Evolutionary conservation across 2,797 vertebrate genomes (phyloP).

Genomic region (Glossophaga mutica): DNA sequence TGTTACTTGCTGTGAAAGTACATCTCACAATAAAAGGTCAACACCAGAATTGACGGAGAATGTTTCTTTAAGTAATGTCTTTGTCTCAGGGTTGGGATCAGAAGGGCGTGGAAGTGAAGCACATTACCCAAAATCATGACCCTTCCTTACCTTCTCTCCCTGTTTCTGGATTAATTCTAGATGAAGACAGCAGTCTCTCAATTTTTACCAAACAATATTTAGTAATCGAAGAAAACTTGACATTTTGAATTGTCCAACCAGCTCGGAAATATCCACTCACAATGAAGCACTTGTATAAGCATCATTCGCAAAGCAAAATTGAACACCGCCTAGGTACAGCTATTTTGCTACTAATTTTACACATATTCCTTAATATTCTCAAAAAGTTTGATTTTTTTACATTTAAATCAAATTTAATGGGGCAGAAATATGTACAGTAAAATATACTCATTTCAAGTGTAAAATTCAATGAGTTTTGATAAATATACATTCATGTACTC

Average conservation of each 20-base stretch:
- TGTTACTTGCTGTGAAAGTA: not conserved
- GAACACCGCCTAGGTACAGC: not conserved
- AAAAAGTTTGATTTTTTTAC: not conserved
- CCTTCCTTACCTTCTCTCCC: not conserved
- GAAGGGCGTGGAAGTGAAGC: not conserved
- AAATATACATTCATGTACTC: not conserved
- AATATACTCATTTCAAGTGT: not conserved
- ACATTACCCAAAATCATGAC: not conserved
- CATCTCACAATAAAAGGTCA: not conserved
- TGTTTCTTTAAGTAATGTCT: not conserved
- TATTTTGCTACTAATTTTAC: not conserved
- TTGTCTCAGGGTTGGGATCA: not conserved
- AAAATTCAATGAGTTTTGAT: not conserved
- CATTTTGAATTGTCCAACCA: not conserved
- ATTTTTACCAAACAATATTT: not conserved
- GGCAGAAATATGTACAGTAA: not conserved
- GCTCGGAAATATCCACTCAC: not conserved
- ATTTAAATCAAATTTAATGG: not conserved
- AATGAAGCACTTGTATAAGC: not conserved
- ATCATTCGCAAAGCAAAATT: not conserved
- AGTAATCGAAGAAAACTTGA: not conserved
- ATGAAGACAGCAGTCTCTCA: not conserved
- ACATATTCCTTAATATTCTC: not conserved
- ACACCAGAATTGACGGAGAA: not conserved
- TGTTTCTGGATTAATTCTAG: not conserved